Evolutionary conservation across 1,140 invertebrate species (phyloP).

Genomic region (Listronotus oregonensis): DNA sequence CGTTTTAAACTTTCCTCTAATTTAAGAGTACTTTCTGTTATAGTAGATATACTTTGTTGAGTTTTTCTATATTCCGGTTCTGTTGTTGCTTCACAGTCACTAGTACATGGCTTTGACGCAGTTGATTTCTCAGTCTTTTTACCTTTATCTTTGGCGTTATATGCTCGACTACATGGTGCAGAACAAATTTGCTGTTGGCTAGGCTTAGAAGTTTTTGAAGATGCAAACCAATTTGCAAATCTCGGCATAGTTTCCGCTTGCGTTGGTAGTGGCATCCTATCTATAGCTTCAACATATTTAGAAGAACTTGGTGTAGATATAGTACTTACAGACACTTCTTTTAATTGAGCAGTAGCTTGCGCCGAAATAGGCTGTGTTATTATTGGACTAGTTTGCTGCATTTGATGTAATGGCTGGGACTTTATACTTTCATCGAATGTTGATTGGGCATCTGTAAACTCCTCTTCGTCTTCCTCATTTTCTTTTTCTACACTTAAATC

Average conservation of each 20-base stretch:
- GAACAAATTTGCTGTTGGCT: not conserved
- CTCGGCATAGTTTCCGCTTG: not conserved
- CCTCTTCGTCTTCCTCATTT: not conserved
- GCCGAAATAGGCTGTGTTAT: too few relatives aligned
- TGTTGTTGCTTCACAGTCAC: conserved; percentile 4
- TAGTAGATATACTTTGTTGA: not conserved
- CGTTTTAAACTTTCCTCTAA: conserved; percentile 7
- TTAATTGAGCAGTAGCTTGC: not conserved
- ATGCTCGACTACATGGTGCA: not conserved
- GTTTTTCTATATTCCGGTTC: conserved; percentile 18
- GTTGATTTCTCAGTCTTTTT: not conserved
- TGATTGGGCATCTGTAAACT: not conserved
- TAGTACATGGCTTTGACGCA: not conserved
- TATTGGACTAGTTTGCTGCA: too few relatives aligned
- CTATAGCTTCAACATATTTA: conserved; percentile 20
- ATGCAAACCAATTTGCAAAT: conserved; percentile 18
- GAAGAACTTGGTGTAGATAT: not conserved
- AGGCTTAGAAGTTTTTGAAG: too few relatives aligned
- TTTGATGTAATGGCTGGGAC: too few relatives aligned
- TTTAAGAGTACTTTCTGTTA: not conserved
- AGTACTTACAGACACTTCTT: not conserved
- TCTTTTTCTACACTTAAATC: too few relatives aligned
- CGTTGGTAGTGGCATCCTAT: not conserved
- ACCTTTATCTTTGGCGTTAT: too few relatives aligned
- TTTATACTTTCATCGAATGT: too few relatives aligned